A percentile compares a stretch with the other conserved stretches of the same genome.
Evolutionary conservation across 2,888 invertebrate genomes (phyloP).

Genomic region (Synergus gifuensis): DNA sequence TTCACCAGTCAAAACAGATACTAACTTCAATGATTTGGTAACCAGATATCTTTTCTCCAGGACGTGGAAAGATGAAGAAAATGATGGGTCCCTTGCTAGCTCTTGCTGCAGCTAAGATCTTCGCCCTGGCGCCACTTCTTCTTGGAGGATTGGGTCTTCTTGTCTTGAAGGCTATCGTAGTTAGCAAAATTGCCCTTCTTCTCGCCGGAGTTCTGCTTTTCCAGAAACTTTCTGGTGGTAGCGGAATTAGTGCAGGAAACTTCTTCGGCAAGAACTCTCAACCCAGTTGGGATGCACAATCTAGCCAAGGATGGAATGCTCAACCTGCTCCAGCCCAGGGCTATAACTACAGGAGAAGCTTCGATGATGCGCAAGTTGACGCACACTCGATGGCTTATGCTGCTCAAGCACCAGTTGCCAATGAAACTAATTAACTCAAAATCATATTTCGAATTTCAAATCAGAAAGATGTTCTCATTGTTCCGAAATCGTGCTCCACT

Average conservation of each 20-base stretch:
- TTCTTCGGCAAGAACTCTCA: constrained; percentile 69
- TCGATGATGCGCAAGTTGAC: constrained; percentile 79
- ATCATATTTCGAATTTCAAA: constrained; percentile 9
- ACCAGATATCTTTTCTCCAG: constrained; percentile 74
- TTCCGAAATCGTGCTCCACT: constrained; percentile 46
- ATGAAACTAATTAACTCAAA: constrained; percentile 47
- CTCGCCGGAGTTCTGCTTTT: constrained; percentile 85
- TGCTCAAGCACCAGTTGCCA: constrained; percentile 80
- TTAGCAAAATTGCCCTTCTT: constrained; percentile 88
- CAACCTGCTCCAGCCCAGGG: constrained; percentile 61
- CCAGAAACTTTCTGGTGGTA: constrained; percentile 83
- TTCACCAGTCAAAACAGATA: background rate
- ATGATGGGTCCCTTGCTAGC: constrained; percentile 84
- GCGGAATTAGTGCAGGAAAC: constrained; percentile 67
- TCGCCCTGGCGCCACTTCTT: constrained; percentile 85
- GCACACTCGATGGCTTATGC: constrained; percentile 87
- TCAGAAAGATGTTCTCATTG: constrained; percentile 42
- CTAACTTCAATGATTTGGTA: background rate
- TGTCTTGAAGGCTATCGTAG: constrained; percentile 87
- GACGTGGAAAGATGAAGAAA: constrained; percentile 87
- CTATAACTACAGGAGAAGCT: constrained; percentile 75
- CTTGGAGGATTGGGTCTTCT: constrained; percentile 86
- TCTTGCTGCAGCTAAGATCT: constrained; percentile 85
- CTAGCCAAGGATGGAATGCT: constrained; percentile 36
- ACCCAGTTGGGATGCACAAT: constrained; percentile 52